Evolutionary conservation across 2,797 vertebrate genomes (phyloP).

Genomic region (Protonibea diacanthus): DNA sequence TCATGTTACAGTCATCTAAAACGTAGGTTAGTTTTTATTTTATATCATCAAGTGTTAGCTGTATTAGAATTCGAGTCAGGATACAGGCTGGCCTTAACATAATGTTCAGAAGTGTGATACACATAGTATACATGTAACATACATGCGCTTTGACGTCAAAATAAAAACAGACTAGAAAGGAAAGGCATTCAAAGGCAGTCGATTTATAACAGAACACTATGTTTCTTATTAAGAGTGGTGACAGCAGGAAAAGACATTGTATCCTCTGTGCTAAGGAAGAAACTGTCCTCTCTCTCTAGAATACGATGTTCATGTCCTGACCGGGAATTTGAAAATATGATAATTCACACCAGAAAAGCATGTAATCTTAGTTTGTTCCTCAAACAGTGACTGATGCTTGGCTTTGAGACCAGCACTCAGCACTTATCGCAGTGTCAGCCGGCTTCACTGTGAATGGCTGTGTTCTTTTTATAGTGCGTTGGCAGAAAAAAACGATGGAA

Average conservation of each 20-base stretch:
- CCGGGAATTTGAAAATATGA: constrained; percentile 56
- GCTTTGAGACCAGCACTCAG: constrained; percentile 10
- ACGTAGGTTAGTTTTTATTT: constrained; percentile 29
- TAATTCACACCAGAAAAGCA: constrained; percentile 46
- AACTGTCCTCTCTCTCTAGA: constrained; percentile 39
- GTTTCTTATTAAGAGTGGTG: constrained; percentile 35
- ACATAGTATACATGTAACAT: neutral
- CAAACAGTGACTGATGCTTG: constrained; percentile 14
- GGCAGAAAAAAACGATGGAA: neutral
- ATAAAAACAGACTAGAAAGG: constrained; percentile 4
- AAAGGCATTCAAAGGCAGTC: neutral
- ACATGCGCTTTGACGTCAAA: constrained; percentile 21
- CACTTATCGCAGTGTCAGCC: neutral
- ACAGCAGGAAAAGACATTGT: constrained; percentile 36
- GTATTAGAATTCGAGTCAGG: neutral
- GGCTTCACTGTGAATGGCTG: neutral
- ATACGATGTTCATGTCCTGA: constrained; percentile 26
- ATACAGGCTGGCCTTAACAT: neutral
- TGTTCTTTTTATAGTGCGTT: neutral
- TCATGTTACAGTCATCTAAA: constrained; percentile 41
- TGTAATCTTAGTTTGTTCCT: constrained; percentile 28
- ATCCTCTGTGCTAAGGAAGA: constrained; percentile 28
- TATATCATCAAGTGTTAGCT: constrained; percentile 8
- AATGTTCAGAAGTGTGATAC: constrained; percentile 7
- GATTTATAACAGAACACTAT: constrained; percentile 35